Evolutionary conservation across 2,113 vertebrate species (phyloP), one percentile per base, ranked within the genome.

Genomic region (Cynocephalus volans): DNA sequence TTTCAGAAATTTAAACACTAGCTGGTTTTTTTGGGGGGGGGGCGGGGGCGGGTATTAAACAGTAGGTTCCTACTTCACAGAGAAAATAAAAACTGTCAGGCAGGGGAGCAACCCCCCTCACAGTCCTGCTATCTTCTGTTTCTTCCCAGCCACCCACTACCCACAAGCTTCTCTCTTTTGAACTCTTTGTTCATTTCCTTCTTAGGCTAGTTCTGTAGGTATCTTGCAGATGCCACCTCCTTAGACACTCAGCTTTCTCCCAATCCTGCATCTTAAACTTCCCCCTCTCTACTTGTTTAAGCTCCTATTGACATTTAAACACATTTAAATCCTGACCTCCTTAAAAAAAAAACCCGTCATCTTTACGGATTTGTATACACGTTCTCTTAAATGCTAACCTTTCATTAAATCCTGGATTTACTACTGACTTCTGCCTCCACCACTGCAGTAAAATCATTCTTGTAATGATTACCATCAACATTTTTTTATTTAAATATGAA

Each of bases 1-100:
- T 73, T 88, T 77, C 76, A 95, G 69, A 95, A 77, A 86, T 33
- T 8, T 41, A 70, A 92, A 92, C n/a, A 58, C 50, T 70, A 65
- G 15, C 23, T 52, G 48, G n/a, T 72, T 67, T 31, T 21, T 8
- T 86, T 69, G n/a, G 52, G 19, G 23, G 17, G 48, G 19, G 60
- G 65, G 17, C 3, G 3, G 1, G 54, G 13, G 8, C 8, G 36
- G 5, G 4, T 8, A 70, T 10, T 45, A 52, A 45, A 90, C 4
- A 85, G 12, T 4, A 82, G 36, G 21, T n/a, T 82, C 50, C 52
- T 75, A 86, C 28, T 50, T 82, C 67, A 65, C 15, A 60, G 62
- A 87, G 36, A 95, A 93, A 90, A 80, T n/a, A 36, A 90, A 64
- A 82, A 33, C 33, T 54, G 14, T 26, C 17, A 82, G 67, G 62